Conservation (phyloP, 1,140 invertebrate genomes). For the Periplaneta americana region DNA sequence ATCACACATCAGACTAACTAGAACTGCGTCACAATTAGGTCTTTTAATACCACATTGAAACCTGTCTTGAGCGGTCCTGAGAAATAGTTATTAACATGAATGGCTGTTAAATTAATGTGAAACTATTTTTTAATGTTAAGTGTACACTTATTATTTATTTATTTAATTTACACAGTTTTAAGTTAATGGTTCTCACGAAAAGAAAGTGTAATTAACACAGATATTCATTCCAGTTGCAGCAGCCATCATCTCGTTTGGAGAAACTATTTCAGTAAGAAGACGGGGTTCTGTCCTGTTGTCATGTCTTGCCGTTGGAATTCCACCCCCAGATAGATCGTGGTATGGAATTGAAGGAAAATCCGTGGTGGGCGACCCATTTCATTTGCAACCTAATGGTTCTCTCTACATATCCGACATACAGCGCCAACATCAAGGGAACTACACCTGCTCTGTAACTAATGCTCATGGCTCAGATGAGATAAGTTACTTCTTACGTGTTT, state of each 20-base stretch:
- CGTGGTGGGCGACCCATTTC: constrained; percentile 23
- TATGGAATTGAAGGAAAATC: constrained; percentile 20
- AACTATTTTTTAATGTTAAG: no score
- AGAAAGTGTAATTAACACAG: neutral
- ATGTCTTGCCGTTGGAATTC: constrained; percentile 40
- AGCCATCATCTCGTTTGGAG: constrained; percentile 31
- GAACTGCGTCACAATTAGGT: no score
- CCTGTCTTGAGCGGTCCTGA: no score
- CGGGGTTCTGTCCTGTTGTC: constrained; percentile 33
- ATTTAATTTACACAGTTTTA: neutral
- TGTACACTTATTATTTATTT: neutral
- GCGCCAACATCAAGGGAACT: constrained; percentile 25
- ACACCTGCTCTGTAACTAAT: constrained; percentile 26
- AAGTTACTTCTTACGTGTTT: constrained; percentile 37
- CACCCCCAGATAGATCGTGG: constrained; percentile 36
- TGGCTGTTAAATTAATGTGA: no score
- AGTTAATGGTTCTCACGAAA: neutral
- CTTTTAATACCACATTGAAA: no score
- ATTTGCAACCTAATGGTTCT: constrained; percentile 18
- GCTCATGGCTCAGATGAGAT: constrained; percentile 38
- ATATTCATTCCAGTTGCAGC: constrained; percentile 35
- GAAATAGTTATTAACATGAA: no score
- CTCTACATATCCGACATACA: constrained; percentile 25
- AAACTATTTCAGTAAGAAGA: constrained; percentile 25
- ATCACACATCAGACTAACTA: no score